Base-by-base conservation (phyloP, 2,888 invertebrate genomes). In the Vanessa cardui region DNA sequence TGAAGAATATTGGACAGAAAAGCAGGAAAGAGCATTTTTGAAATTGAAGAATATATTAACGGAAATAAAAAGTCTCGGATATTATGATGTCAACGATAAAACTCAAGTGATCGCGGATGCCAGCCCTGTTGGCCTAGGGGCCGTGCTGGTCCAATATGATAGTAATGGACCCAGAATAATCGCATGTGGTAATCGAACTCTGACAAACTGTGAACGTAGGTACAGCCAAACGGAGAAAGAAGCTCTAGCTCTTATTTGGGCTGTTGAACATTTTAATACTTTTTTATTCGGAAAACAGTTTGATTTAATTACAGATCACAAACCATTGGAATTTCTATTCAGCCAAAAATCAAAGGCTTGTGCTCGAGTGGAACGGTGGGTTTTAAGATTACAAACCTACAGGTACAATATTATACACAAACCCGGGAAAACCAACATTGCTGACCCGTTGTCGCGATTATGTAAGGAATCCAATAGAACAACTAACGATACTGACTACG, bases 161-260 rank as follows among this genome's bases (percentile, higher is more conserved):
- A 16, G n/a, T 5, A 58, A 69, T 4, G 75, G 73, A 2, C 72
- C 74, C 0, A 18, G 76, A 5, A 68, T 77, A 2, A 77, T 78
- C 46, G 77, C 73, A 1, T 78, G 64, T 26, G 79, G 77, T 0
- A 73, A 75, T 49, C 62, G 67, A 1, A 75, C 70, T 0, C 46
- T 75, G 0, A 70, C 54, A 0, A 45, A 61, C 0, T 66, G 64
- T 26, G 77, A 75, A 63, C 45, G 69, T 0, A 65, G 64, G 15
- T 77, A 77, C 20, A 67, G 77, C 50, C 77, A 78, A 63, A 77
- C 79, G 0, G 76, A 78, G 39, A 77, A 78, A 61, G 77, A 76
- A 46, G 77, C 77, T 0, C 33, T 77, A 0, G 74, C 74, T 2
- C 39, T 75, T 6, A 74, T 76, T 1, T 76, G 77, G 75, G 71